Percentiles rank a stretch among this genome's conserved stretches.
phyloP scores from a whole-genome alignment of 2,888 invertebrate genomes.

The Entomobrya proxima region DNA sequence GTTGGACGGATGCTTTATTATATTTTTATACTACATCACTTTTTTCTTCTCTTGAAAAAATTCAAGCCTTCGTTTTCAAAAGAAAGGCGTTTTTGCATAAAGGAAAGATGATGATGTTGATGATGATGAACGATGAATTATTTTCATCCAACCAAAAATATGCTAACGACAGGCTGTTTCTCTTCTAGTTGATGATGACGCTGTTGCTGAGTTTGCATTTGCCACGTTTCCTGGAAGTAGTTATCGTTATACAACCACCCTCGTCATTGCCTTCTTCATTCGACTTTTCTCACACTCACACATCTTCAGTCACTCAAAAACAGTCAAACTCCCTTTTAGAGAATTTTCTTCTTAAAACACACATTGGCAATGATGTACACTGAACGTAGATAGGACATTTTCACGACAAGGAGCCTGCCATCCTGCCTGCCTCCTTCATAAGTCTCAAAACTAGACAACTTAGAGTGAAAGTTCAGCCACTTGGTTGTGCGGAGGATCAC shows the following conservation, averaged over 20 bases:
- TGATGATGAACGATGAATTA: conserved; percentile 17
- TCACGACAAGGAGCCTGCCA: neutral
- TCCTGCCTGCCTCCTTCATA: neutral
- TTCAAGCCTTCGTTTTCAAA: neutral
- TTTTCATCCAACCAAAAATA: conserved; percentile 35
- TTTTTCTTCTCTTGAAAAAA: neutral
- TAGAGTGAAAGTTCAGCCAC: conserved; percentile 38
- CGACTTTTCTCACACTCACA: neutral
- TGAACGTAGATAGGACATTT: conserved; percentile 1
- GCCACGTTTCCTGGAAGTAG: neutral
- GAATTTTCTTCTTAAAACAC: conserved; percentile 19
- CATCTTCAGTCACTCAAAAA: conserved; percentile 31
- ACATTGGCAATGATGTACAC: conserved; percentile 5
- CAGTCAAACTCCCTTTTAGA: conserved; percentile 28
- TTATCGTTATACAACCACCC: conserved; percentile 23
- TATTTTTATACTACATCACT: conserved; percentile 38
- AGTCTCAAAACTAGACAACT: neutral
- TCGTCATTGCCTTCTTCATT: neutral
- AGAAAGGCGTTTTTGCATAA: neutral
- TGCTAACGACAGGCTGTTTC: conserved; percentile 19
- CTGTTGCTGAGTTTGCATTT: conserved; percentile 18
- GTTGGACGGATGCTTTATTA: conserved; percentile 56
- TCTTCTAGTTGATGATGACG: conserved; percentile 8
- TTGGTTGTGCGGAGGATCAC: neutral
- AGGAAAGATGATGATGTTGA: conserved; percentile 17